A percentile compares a stretch with the other conserved stretches of the same genome.
Conservation (phyloP, 2,113 vertebrate genomes). For the Antechinus stuartii region DNA sequence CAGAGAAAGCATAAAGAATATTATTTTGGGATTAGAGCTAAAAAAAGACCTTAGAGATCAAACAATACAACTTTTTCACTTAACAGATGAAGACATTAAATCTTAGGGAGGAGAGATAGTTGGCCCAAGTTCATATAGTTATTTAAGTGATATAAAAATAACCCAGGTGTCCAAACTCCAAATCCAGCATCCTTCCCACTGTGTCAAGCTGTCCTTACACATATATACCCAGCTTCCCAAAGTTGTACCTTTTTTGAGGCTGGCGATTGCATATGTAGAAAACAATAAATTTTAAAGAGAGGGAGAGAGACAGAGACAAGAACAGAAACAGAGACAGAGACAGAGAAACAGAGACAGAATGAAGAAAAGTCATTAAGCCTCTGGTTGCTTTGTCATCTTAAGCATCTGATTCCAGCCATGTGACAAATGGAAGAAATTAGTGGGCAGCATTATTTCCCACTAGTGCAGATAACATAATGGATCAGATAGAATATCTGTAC, state of each 20-base stretch:
- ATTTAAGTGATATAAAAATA: background rate
- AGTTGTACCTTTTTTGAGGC: conserved; percentile 59
- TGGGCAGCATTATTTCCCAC: conserved; percentile 46
- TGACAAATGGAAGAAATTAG: conserved; percentile 58
- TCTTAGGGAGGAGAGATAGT: background rate
- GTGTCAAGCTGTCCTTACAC: background rate
- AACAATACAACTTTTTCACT: background rate
- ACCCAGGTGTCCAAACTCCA: background rate
- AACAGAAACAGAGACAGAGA: too few species aligned
- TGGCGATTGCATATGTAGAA: background rate
- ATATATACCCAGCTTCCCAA: conserved; percentile 39
- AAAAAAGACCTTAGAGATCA: background rate
- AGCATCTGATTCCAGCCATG: conserved; percentile 65
- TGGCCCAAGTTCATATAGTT: background rate
- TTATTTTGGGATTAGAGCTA: background rate
- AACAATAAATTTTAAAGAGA: background rate
- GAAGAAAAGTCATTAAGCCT: background rate
- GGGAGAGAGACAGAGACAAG: too few species aligned
- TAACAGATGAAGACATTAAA: background rate
- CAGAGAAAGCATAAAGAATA: background rate
- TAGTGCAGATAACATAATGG: conserved; percentile 19
- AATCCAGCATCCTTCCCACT: background rate
- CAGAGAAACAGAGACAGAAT: too few species aligned
- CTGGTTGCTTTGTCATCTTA: conserved; percentile 53
- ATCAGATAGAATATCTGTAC: conserved; percentile 66